Evolutionary conservation across 2,113 vertebrate species (phyloP).

Genomic region (Oenanthe melanoleuca): DNA sequence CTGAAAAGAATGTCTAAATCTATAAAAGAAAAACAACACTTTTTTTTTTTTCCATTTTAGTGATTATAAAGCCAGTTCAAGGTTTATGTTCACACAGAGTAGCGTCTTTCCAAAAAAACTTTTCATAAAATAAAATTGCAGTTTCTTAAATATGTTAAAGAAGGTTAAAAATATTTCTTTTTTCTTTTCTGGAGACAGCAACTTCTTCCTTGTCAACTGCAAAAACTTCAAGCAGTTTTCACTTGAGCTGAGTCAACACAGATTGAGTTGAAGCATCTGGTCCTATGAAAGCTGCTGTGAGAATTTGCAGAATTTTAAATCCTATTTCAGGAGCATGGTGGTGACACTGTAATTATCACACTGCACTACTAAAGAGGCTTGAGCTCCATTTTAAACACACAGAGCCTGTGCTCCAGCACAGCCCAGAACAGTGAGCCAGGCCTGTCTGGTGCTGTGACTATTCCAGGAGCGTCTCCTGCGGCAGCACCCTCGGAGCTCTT

Average conservation of each 20-base stretch:
- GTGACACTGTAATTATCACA: constrained; percentile 51
- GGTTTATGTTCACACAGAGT: background rate
- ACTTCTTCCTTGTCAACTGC: constrained; percentile 34
- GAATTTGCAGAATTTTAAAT: constrained; percentile 58
- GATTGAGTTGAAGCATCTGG: constrained; percentile 66
- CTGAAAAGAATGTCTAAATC: background rate
- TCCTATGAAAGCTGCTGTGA: constrained; percentile 53
- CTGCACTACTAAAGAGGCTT: constrained; percentile 33
- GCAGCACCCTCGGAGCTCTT: background rate
- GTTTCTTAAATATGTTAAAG: background rate
- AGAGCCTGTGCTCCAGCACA: background rate
- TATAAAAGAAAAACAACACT: accelerated
- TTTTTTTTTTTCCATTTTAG: background rate
- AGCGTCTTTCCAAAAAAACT: background rate
- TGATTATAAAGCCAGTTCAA: background rate
- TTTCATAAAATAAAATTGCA: background rate
- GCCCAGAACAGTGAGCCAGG: background rate
- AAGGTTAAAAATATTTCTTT: background rate
- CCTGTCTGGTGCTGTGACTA: background rate
- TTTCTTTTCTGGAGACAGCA: background rate
- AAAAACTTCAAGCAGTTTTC: constrained; percentile 57
- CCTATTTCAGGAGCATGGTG: constrained; percentile 49
- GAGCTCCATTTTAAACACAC: constrained; percentile 36
- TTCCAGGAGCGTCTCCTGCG: background rate
- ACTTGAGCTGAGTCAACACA: constrained; percentile 63